Evolutionary conservation across 2,113 vertebrate species (phyloP).

Genomic region (Hyperoodon ampullatus): DNA sequence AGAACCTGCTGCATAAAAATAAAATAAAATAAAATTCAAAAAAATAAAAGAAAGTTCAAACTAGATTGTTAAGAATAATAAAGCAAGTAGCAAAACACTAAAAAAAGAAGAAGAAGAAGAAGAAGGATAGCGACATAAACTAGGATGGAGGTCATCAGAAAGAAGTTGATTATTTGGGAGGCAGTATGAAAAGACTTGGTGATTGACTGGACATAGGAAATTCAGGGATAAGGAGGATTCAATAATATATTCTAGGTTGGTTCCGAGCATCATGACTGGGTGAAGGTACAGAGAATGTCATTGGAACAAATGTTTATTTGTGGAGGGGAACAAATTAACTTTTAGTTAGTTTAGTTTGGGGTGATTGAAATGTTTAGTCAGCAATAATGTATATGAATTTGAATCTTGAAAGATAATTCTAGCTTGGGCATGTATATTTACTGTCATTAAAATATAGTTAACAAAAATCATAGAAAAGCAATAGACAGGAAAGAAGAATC

Average conservation of each 20-base stretch:
- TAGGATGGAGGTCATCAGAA: background rate
- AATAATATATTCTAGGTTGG: background rate
- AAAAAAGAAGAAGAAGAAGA: background rate
- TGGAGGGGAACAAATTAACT: background rate
- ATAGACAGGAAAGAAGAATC: background rate
- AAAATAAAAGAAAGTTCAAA: too few relatives aligned
- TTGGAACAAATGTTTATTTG: background rate
- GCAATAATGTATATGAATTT: background rate
- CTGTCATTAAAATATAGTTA: background rate
- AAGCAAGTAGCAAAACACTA: too few relatives aligned
- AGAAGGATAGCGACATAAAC: accelerated
- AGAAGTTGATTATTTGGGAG: background rate
- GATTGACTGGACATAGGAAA: background rate
- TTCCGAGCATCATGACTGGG: background rate
- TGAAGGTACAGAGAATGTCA: background rate
- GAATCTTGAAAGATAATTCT: background rate
- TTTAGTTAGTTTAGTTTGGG: background rate
- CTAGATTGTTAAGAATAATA: too few relatives aligned
- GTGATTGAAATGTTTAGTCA: background rate
- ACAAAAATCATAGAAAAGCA: background rate
- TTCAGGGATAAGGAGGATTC: background rate
- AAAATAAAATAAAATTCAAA: too few relatives aligned
- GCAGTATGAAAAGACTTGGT: background rate
- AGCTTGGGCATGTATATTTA: background rate
- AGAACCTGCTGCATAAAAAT: too few relatives aligned